A percentile compares a stretch with the other conserved stretches of the same genome.
phyloP scores from a whole-genome alignment of 2,888 invertebrate species.

The Tiliacea citrago region DNA sequence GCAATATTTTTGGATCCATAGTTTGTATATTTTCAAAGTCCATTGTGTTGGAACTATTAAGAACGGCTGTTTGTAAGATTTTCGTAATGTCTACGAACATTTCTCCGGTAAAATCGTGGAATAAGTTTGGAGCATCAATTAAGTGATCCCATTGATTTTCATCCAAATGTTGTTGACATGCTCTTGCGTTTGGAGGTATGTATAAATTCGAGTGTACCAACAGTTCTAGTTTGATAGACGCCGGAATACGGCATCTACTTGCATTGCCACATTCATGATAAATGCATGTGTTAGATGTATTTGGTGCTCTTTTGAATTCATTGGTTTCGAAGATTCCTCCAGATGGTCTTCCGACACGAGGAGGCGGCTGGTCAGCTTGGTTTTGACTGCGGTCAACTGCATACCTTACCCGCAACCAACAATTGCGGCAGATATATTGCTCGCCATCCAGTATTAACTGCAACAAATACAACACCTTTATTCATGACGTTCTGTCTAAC shows the following conservation, averaged over 20 bases:
- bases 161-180: slow-evolving; percentile 16
- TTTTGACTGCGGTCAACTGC: slow-evolving; percentile 9
- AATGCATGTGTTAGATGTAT: slow-evolving; percentile 24
- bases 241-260: slow-evolving; percentile 8
- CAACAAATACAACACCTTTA: slow-evolving; percentile 4
- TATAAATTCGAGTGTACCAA: slow-evolving; percentile 23
- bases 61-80: slow-evolving; percentile 18
- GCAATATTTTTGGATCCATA: slow-evolving; percentile 25
- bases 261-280: slow-evolving; percentile 14
- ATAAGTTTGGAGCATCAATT: slow-evolving; percentile 13
- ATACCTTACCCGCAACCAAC: slow-evolving; percentile 12
- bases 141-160: slow-evolving; percentile 12
- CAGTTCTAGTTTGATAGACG: slow-evolving; percentile 16
- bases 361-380: slow-evolving; percentile 18
- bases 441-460: slow-evolving; percentile 15
- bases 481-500: too few relatives aligned
- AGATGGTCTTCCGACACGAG: slow-evolving; percentile 23
- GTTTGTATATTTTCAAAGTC: slow-evolving; percentile 26
- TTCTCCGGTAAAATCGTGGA: slow-evolving; percentile 22
- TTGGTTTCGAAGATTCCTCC: slow-evolving; percentile 21
- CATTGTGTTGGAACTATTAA: slow-evolving; percentile 22
- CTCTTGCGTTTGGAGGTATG: slow-evolving; percentile 18
- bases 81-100: slow-evolving; percentile 25
- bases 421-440: slow-evolving; percentile 15
- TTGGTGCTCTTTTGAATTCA: background rate